Conservation (phyloP, 2,113 vertebrate species). For the Phalacrocorax pelagicus region DNA sequence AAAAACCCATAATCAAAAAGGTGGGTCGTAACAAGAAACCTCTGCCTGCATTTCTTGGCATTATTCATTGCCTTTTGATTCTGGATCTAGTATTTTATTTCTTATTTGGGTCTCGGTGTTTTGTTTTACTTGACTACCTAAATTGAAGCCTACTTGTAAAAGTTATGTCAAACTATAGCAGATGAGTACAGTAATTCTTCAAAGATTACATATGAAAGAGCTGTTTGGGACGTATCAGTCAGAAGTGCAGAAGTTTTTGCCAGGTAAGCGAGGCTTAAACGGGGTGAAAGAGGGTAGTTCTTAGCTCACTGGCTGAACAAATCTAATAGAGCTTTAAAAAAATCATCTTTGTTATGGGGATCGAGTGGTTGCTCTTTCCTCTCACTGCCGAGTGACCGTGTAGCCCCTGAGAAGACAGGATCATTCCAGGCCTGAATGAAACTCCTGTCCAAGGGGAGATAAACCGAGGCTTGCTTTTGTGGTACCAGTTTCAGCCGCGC, state of each 20-base stretch:
- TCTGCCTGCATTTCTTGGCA: fast-evolving
- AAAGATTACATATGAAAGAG: fast-evolving
- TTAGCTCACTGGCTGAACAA: fast-evolving
- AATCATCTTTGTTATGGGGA: too few species aligned
- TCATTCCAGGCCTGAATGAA: too few species aligned
- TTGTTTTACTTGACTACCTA: neutral
- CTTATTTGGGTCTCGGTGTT: neutral
- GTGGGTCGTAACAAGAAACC: too few species aligned
- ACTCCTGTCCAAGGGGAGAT: fast-evolving
- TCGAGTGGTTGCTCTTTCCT: fast-evolving
- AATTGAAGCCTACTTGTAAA: neutral
- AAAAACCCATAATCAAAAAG: neutral
- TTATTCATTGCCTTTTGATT: neutral
- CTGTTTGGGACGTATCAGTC: fast-evolving
- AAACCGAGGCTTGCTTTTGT: neutral
- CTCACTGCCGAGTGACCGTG: fast-evolving
- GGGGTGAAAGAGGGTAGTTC: fast-evolving
- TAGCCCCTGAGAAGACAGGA: fast-evolving
- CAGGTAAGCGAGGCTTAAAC: fast-evolving
- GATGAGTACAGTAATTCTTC: neutral
- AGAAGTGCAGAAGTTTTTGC: neutral
- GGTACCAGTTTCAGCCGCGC: fast-evolving
- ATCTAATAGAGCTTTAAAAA: fast-evolving
- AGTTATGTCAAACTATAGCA: neutral
- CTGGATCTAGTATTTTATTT: neutral